Conservation (phyloP, 64 coral and sea anemone genomes). For the Stichodactyla helianthus region DNA sequence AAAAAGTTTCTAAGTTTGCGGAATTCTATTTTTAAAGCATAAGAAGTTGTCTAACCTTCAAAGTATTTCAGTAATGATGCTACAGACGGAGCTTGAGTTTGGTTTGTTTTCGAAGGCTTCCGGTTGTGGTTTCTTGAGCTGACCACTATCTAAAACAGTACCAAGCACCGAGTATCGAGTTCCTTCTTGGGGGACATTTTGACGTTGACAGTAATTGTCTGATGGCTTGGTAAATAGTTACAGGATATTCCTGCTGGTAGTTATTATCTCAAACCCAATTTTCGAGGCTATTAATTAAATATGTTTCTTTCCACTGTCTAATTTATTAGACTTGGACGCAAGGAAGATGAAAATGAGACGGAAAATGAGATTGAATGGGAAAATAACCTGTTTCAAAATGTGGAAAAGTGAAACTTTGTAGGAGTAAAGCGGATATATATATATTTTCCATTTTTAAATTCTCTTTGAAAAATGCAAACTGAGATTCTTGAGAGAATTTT, state of each 20-base stretch:
- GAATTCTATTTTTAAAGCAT: not conserved
- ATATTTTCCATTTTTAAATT: too few species aligned
- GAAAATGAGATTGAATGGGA: too few species aligned
- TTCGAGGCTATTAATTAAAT: not conserved
- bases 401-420: too few species aligned
- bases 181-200: not conserved
- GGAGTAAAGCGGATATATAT: too few species aligned
- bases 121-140: not conserved
- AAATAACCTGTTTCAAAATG: too few species aligned
- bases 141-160: not conserved
- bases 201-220: constrained; percentile 1
- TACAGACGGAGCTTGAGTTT: not conserved
- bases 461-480: too few species aligned
- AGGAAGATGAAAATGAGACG: not conserved
- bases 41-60: not conserved
- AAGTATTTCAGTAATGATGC: not conserved
- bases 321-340: not conserved
- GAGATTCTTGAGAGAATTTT: too few species aligned
- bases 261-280: not conserved
- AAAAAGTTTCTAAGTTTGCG: not conserved
- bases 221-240: not conserved
- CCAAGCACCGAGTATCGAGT: not conserved
- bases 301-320: not conserved
- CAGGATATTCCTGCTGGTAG: not conserved
- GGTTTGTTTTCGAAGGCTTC: not conserved